These are phyloP conservation scores for Cyphomyrus plagiostoma DNA, from an alignment of 2,113 vertebrate genomes.

Conservation along the genomic window DNA sequence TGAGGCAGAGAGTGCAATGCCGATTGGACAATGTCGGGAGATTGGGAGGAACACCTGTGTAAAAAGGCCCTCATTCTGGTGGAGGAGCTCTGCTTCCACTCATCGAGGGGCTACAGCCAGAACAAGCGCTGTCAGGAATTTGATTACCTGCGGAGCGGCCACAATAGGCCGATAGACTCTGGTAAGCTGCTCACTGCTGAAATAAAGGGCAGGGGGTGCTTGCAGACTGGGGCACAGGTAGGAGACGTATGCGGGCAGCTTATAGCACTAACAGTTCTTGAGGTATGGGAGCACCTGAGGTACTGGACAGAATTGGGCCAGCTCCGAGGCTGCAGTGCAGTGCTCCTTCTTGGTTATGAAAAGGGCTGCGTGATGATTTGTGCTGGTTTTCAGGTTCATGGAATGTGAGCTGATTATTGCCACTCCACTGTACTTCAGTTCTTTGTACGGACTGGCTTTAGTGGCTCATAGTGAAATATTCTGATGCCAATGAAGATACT, in stretches of 20 bases:
- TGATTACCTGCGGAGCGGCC: slow-evolving; percentile 67
- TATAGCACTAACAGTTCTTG: slow-evolving; percentile 18
- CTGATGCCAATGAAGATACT: background rate
- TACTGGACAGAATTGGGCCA: background rate
- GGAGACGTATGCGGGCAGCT: background rate
- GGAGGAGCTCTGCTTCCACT: slow-evolving; percentile 76
- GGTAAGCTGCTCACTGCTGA: slow-evolving; percentile 54
- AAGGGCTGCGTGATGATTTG: background rate
- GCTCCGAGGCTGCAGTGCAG: background rate
- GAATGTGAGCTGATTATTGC: background rate
- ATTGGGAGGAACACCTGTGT: slow-evolving; percentile 85
- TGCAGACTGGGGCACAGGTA: background rate
- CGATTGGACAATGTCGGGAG: slow-evolving; percentile 82
- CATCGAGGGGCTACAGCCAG: slow-evolving; percentile 59
- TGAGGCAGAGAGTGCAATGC: slow-evolving; percentile 61
- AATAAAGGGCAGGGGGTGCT: too few relatives aligned
- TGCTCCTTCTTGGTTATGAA: background rate
- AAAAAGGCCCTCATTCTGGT: slow-evolving; percentile 75
- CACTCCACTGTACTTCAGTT: background rate
- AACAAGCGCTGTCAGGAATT: slow-evolving; percentile 78
- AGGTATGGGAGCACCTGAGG: background rate
- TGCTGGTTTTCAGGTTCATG: background rate
- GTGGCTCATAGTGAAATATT: background rate
- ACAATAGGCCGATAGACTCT: slow-evolving; percentile 62
- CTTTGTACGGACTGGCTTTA: background rate